These are phyloP conservation scores for Alviniconcha marisindica DNA, from an alignment of 1,140 invertebrate species.

Conservation along the genomic window DNA sequence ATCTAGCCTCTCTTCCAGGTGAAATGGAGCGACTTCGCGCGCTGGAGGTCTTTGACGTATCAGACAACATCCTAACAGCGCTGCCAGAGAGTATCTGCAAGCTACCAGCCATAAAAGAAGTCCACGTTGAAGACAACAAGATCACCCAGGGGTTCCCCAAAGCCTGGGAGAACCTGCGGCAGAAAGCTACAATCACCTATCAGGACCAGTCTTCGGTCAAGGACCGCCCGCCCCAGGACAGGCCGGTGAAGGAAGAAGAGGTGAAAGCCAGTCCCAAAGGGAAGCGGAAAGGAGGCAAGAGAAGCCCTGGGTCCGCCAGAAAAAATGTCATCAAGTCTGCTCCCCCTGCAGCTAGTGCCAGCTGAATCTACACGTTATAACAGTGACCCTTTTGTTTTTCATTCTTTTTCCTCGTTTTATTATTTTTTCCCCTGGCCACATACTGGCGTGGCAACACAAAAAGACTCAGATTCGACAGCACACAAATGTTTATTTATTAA, in stretches of 20 bases:
- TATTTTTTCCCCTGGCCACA: neutral
- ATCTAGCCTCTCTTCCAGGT: slow-evolving; percentile 61
- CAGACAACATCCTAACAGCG: slow-evolving; percentile 70
- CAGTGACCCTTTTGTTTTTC: neutral
- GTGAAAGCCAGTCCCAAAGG: slow-evolving; percentile 57
- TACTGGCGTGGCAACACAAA: neutral
- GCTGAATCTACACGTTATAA: neutral
- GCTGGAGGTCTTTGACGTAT: slow-evolving; percentile 68
- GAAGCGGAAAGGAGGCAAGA: slow-evolving; percentile 50
- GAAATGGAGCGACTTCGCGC: slow-evolving; percentile 64
- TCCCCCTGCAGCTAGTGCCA: slow-evolving; percentile 19
- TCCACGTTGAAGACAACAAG: slow-evolving; percentile 71
- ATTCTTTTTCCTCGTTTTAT: neutral
- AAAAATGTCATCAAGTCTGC: slow-evolving; percentile 33
- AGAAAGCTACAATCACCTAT: slow-evolving; percentile 51
- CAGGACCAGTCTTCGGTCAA: slow-evolving; percentile 63
- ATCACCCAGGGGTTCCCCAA: slow-evolving; percentile 65
- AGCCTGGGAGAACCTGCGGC: slow-evolving; percentile 66
- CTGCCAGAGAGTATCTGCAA: slow-evolving; percentile 72
- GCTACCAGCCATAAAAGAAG: slow-evolving; percentile 61
- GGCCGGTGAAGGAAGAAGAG: slow-evolving; percentile 52
- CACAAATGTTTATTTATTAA: too few species aligned
- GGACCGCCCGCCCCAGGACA: slow-evolving; percentile 56
- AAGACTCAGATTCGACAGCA: too few species aligned
- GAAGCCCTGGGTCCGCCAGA: slow-evolving; percentile 22